Evolutionary conservation across 2,113 vertebrate species (phyloP), one percentile per base, ranked within the genome.

Genomic region (Lophotis ruficrista): DNA sequence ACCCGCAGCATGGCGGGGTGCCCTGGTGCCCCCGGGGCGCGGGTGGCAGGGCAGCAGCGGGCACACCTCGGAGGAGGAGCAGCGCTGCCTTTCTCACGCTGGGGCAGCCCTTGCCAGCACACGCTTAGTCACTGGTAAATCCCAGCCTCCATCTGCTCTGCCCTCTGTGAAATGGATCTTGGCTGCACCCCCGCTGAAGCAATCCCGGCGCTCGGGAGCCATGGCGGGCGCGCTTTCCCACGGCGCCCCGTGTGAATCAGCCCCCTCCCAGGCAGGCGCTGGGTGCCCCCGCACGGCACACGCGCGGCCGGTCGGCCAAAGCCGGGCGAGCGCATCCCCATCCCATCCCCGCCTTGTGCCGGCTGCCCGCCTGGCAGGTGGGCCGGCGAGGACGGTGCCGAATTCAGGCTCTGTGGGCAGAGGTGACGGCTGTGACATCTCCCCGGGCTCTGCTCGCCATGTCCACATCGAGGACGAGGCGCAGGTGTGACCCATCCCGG

Each of bases 171-270:
- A 95, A 94, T 82, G 96, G 88, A 83, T 96, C 97, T 98, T 89
- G 96, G 98, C 97, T 97, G 96, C 94, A 78, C 89, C 96, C 89
- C 93, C 57, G 83, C 96, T 96, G 95, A 95, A 95, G 96, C 97
- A 96, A 93, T 95, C 96, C 92, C 72, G 61, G 92, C 48, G 94
- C 97, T 97, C 98, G 97, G 97, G 98, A 98, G 97, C 96, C 95
- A 75, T 90, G 77, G 85, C 77, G 56, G 90, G 96, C 33, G 69
- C 61, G 28, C 85, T 93, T 98, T 98, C 98, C 98, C 98, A 98
- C 98, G 98, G 97, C 28, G 3, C 71, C 75, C 56, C 77, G 51
- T 83, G 95, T 88, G 93, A 97, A 94, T 41, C 88, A 82, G 95
- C 91, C 50, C 57, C 61, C 47, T 17, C 27, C 45, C 12, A 31